phyloP scores from a whole-genome alignment of 1,140 invertebrate genomes.

The Bombus affinis region DNA sequence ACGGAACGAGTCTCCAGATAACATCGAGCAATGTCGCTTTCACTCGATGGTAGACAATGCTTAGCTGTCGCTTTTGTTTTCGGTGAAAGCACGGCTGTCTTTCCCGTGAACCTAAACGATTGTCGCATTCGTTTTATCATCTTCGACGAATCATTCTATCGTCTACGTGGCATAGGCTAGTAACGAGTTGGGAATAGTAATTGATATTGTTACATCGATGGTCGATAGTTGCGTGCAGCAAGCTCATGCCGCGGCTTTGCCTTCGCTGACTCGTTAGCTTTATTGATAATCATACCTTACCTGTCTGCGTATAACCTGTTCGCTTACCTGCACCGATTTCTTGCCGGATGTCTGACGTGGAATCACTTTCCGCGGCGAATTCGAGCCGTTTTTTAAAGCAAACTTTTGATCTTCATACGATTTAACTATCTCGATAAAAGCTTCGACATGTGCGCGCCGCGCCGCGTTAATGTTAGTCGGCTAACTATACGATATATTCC shows the following conservation, averaged over 20 bases:
- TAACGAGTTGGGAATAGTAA: background rate
- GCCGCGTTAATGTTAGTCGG: background rate
- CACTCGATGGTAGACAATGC: conserved; percentile 12
- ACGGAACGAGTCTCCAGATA: background rate
- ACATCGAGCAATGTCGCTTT: background rate
- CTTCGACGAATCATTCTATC: background rate
- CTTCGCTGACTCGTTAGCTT: background rate
- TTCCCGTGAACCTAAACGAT: background rate
- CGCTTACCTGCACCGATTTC: background rate
- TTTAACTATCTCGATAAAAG: conserved; percentile 19
- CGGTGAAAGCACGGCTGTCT: conserved; percentile 22
- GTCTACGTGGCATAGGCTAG: too few species aligned
- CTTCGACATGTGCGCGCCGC: too few species aligned
- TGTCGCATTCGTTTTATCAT: background rate
- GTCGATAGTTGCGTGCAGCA: background rate
- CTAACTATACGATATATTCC: background rate
- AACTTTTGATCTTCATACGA: conserved; percentile 7
- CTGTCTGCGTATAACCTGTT: background rate
- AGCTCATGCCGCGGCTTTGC: background rate
- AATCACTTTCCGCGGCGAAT: background rate
- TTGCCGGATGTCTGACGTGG: background rate
- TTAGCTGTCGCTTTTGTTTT: conserved; percentile 7
- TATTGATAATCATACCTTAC: background rate
- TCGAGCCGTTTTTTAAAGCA: background rate
- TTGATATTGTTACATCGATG: conserved; percentile 17